Percentiles rank a stretch among this genome's conserved stretches.
These are phyloP conservation scores for Galleria mellonella DNA, from an alignment of 1,140 invertebrate genomes.

Conservation along the genomic window DNA sequence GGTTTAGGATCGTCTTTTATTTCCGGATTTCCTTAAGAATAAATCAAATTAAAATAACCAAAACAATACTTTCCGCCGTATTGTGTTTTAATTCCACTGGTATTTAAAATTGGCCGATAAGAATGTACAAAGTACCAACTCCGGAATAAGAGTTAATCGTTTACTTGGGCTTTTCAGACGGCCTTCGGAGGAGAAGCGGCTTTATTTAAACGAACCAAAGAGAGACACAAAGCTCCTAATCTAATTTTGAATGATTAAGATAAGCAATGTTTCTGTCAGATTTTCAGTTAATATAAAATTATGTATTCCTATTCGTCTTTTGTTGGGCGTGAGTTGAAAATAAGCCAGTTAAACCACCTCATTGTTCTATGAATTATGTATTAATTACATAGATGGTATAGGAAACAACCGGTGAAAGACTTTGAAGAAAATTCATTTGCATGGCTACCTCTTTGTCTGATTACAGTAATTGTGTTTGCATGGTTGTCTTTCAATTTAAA, in stretches of 20 bases:
- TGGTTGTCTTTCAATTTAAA: no score
- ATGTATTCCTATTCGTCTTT: no score
- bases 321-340: no score
- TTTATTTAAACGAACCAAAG: background rate
- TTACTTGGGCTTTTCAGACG: background rate
- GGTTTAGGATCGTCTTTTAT: no score
- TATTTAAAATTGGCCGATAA: conserved; percentile 2
- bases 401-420: no score
- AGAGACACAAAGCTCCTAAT: background rate
- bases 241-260: conserved; percentile 2
- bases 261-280: background rate
- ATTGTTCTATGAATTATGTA: background rate
- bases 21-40: background rate
- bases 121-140: conserved; percentile 1
- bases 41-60: background rate
- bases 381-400: no score
- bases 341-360: no score
- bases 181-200: background rate
- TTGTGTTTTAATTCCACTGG: background rate
- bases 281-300: no score
- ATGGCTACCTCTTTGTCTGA: no score
- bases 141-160: background rate
- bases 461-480: no score
- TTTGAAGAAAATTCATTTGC: no score
- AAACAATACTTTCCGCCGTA: background rate